phyloP scores from a whole-genome alignment of 2,113 vertebrate species.

The Mola mola region DNA sequence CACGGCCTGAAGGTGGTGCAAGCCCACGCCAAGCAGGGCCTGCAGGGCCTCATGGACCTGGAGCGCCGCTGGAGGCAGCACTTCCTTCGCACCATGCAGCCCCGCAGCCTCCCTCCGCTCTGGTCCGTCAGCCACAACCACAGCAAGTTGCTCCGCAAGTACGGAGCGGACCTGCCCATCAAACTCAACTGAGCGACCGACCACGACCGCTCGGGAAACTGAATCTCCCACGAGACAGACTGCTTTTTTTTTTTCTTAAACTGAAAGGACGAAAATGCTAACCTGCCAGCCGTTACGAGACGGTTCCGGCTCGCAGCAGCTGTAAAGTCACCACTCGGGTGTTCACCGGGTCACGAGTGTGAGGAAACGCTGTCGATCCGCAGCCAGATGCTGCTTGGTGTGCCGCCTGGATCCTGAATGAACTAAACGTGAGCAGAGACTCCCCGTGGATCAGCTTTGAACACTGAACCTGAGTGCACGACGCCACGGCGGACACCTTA shows the following conservation, averaged over 20 bases:
- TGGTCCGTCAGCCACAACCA: slow-evolving; percentile 97
- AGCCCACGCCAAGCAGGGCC: slow-evolving; percentile 81
- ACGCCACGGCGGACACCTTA: not conserved
- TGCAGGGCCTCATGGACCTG: slow-evolving; percentile 90
- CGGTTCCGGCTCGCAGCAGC: slow-evolving; percentile 2
- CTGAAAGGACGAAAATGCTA: not conserved
- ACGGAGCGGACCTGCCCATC: slow-evolving; percentile 87
- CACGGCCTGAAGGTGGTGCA: slow-evolving; percentile 96
- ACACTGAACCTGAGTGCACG: slow-evolving; percentile 18
- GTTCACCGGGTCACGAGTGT: not conserved
- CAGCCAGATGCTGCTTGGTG: slow-evolving; percentile 17
- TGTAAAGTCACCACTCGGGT: not conserved
- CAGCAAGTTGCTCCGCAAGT: slow-evolving; percentile 90
- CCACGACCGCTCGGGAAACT: not conserved
- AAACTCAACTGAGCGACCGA: slow-evolving; percentile 76
- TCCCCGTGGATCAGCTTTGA: too few relatives aligned
- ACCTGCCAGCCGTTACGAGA: not conserved
- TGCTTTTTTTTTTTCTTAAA: not conserved
- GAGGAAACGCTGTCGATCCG: too few relatives aligned
- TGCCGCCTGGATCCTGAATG: slow-evolving; percentile 8
- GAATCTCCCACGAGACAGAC: slow-evolving; percentile 5
- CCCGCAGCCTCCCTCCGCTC: slow-evolving; percentile 89
- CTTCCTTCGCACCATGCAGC: slow-evolving; percentile 92
- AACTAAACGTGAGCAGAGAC: not conserved
- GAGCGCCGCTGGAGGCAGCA: slow-evolving; percentile 96